Base-by-base conservation (phyloP, 23 tunicate species). In the Pegea sp. region DNA sequence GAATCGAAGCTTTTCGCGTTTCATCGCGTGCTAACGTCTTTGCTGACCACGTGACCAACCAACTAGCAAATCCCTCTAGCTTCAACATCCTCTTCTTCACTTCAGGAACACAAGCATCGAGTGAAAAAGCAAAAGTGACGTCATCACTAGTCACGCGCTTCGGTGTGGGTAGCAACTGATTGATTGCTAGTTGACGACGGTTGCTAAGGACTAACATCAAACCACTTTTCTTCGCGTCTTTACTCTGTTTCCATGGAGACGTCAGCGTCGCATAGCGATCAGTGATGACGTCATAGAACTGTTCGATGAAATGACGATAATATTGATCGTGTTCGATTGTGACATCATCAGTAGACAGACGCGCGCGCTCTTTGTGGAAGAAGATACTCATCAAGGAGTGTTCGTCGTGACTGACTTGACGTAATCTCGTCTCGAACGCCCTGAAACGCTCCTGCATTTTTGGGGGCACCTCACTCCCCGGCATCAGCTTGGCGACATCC, bases 31-130 rank as follows among this genome's bases (percentile, higher is more conserved):
- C 54, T 5, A 62, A 31, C 18, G 55, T 57, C 25, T 44, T 62
- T 26, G 61, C 34, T 22, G 46, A 25, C 95, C 95, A 84, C 32
- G 34, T 56, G 8, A 69, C 71, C 38, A 84, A 68, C 95, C 95
- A 84, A 20, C 53, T 58, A 22, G 65, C 28, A 52, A 56, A 84
- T 0, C 84, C 70, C 5, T 59, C 30, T 30, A 84, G 68, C 2
- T 84, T 63, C 0, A 21, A 4, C n/a, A 84, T 38, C 22, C 75
- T 43, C 31, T 84, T 84, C 29, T 33, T 22, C 63, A 84, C 57
- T 20, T 63, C 48, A 3, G 31, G 42, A 0, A 69, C 62, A 13
- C 29, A 53, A 0, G 61, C 34, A 30, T 49, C 57, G 30, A 30
- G 49, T 16, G 46, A 11, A 11, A 38, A 11, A 8, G 11, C 46